A percentile compares a stretch with the other conserved stretches of the same genome.
These are phyloP conservation scores for Himalopsyche kuldschensis DNA, from an alignment of 2,888 invertebrate species.

Conservation along the genomic window DNA sequence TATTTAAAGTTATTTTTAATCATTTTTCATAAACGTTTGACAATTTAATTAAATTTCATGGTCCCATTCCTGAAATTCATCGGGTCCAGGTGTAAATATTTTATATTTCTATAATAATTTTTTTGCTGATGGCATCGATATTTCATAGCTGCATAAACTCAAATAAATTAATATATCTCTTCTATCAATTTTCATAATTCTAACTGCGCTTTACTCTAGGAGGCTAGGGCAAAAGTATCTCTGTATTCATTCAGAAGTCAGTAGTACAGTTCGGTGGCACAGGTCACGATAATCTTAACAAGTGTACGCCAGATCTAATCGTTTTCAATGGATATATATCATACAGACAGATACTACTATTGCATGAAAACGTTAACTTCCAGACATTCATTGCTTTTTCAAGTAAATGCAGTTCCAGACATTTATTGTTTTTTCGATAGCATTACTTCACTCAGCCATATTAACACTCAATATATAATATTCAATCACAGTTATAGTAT, in stretches of 20 bases:
- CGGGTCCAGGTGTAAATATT: too few species aligned
- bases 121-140: too few species aligned
- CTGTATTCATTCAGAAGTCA: background rate
- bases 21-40: too few species aligned
- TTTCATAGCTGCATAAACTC: too few species aligned
- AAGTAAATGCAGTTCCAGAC: background rate
- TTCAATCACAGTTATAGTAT: too few species aligned
- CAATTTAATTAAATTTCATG: too few species aligned
- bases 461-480: too few species aligned
- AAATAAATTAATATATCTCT: too few species aligned
- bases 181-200: background rate
- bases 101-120: too few species aligned
- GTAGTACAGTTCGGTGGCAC: background rate
- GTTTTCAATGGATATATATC: background rate
- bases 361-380: background rate
- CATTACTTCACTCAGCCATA: too few species aligned
- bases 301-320: background rate
- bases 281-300: background rate
- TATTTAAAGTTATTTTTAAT: too few species aligned
- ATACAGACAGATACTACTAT: background rate
- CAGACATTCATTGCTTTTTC: background rate
- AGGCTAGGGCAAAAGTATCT: background rate
- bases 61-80: too few species aligned
- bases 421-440: background rate
- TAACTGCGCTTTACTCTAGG: background rate